Base-by-base conservation (phyloP, 2,113 vertebrate species). In the Daphoenositta chrysoptera region DNA sequence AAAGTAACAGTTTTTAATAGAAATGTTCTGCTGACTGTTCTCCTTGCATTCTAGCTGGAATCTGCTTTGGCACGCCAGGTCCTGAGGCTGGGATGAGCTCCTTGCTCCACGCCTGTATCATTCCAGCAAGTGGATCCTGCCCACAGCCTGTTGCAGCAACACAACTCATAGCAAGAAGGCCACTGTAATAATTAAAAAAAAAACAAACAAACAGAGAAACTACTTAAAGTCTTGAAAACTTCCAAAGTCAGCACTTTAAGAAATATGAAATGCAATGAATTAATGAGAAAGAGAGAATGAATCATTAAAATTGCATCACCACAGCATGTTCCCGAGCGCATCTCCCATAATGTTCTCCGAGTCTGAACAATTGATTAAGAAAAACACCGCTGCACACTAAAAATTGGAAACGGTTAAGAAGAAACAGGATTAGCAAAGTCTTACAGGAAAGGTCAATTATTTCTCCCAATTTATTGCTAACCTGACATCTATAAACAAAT, bases 401-500 rank as follows among this genome's bases (percentile, higher is more conserved):
- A 86, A 92, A 96, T 81, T 95, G 72, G 92, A 93, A 96, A 90
- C 15, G 3, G 85, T 93, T 96, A 81, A 88, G 71, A 80, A 93
- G 86, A 78, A 94, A 94, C 83, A 96, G 88, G 83, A 95, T 96
- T 96, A 95, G 89, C 80, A 65, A 93, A 92, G 88, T 68, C 90
- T 96, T 93, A 90, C 72, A 92, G 90, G 88, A 93, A 95, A 96
- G 96, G 94, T 96, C 96, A 96, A 92, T 96, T 95, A 95, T 96
- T 96, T 83, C 85, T 86, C 83, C 76, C 93, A 64, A 86, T 96
- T 95, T 94, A 93, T 95, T 92, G 90, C 83, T 88, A 97, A 90
- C 88, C 87, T 90, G 92, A 96, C 93, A 94, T 96, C 90, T 96
- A 85, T 96, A 97, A 96, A 96, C 94, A 96, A 97, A 96, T 95